A percentile compares a stretch with the other conserved stretches of the same genome.
phyloP scores from a whole-genome alignment of 2,888 invertebrate genomes.

The Choristoneura rosaceana region DNA sequence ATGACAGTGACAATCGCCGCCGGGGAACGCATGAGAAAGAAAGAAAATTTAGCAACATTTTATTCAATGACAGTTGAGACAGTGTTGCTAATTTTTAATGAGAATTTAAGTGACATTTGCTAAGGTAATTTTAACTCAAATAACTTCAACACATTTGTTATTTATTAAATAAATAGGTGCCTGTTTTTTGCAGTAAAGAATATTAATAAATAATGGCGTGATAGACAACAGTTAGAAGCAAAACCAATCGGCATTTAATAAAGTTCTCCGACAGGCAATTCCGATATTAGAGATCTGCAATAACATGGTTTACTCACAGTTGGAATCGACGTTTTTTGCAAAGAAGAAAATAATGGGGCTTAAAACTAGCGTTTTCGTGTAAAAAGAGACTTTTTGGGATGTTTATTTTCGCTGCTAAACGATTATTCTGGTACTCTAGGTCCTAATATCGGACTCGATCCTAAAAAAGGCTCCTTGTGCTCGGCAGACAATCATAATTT shows the following conservation, averaged over 20 bases:
- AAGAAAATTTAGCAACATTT: constrained; percentile 31
- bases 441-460: too few species aligned
- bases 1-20: constrained; percentile 43
- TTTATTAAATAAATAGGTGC: background rate
- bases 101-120: background rate
- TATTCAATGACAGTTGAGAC: constrained; percentile 6
- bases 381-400: background rate
- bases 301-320: background rate
- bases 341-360: background rate
- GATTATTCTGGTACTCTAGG: too few species aligned
- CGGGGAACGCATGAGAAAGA: constrained; percentile 43
- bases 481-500: too few species aligned
- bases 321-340: background rate
- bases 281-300: constrained; percentile 25
- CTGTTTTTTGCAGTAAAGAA: background rate
- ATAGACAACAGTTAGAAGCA: constrained; percentile 34
- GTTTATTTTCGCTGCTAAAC: too few species aligned
- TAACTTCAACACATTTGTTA: background rate
- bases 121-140: background rate
- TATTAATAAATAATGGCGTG: constrained; percentile 34
- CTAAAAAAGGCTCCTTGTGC: too few species aligned
- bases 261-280: constrained; percentile 35
- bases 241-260: constrained; percentile 37
- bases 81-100: constrained; percentile 19
- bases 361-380: background rate